A percentile compares a stretch with the other conserved stretches of the same genome.
Evolutionary conservation across 1,140 invertebrate species (phyloP).

Genomic region (Calosoma granatense): DNA sequence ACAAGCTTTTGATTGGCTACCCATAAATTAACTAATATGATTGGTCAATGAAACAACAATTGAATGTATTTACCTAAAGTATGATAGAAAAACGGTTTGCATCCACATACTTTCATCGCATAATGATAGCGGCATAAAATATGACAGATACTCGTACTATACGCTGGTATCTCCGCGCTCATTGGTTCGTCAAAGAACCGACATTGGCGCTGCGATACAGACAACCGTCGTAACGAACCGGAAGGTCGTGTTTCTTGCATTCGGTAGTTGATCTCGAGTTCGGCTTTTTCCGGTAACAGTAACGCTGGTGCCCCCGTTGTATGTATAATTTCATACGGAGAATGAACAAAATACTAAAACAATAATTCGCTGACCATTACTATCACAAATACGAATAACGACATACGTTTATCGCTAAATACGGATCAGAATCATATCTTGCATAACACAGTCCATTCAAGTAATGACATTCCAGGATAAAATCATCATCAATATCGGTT

Average conservation of each 20-base stretch:
- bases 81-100: constrained; percentile 43
- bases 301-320: constrained; percentile 26
- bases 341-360: constrained; percentile 45
- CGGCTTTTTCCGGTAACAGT: constrained; percentile 33
- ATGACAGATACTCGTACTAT: constrained; percentile 39
- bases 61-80: constrained; percentile 41
- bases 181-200: constrained; percentile 41
- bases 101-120: constrained; percentile 38
- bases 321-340: constrained; percentile 43
- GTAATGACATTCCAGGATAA: constrained; percentile 38
- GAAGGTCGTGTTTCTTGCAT: constrained; percentile 40
- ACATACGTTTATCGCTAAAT: constrained; percentile 31
- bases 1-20: too few species aligned
- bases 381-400: constrained; percentile 20
- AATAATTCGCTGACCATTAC: constrained; percentile 9
- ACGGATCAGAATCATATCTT: constrained; percentile 34
- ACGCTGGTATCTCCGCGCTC: constrained; percentile 35
- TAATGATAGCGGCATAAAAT: constrained; percentile 36
- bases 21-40: too few species aligned
- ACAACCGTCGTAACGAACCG: constrained; percentile 31
- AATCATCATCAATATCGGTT: neutral
- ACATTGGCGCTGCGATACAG: constrained; percentile 36
- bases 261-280: constrained; percentile 37
- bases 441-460: constrained; percentile 42
- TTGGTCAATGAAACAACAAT: too few species aligned